Evolutionary conservation across 1,140 invertebrate genomes (phyloP), one percentile per base, ranked within the genome.

Genomic region (Nymphalis io): DNA sequence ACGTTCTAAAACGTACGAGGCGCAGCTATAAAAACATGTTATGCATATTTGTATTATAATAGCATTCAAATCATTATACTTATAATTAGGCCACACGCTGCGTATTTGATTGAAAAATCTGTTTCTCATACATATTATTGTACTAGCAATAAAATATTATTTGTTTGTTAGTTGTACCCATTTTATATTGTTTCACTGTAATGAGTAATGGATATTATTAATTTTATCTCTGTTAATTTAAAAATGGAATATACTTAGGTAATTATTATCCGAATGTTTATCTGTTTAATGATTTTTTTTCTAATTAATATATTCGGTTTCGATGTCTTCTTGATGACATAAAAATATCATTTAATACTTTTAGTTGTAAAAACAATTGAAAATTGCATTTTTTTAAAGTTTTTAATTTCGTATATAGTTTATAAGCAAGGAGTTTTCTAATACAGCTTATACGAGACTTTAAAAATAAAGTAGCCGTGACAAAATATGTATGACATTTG

Each of bases 21-120:
- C 20, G 6, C 3, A 27, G 51, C 20, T 27, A 27, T 55, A 55
- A 55, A 23, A 75, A 72, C 70, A 58, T 71, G 70, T 74, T 78
- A 81, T 75, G 65, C 68, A 76, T 73, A 75, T 69, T 38, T 75
- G 39, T 62, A 64, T 73, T 70, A 75, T 72, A 68, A 75, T 66
- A 77, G 66, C 62, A 76, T 72, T 59, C 73, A 73, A 79, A 70
- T 85, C 81, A 84, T 86, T 86, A 86, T 83, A 80, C 67, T 75
- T 84, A 79, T 88, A 85, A 86, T 86, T 83, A 82, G 80, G 75
- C 59, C 16, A 68, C 86, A 83, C 55, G 80, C 84, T 88, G 86
- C 23, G 86, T 62, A 6, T 74, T 40, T 81, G 83, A 88, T 88
- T 88, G 83, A 88, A 88, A 86, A 88, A 82, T 81, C 76, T 81